Conservation (phyloP, 2,113 vertebrate species). For the Petromus typicus region DNA sequence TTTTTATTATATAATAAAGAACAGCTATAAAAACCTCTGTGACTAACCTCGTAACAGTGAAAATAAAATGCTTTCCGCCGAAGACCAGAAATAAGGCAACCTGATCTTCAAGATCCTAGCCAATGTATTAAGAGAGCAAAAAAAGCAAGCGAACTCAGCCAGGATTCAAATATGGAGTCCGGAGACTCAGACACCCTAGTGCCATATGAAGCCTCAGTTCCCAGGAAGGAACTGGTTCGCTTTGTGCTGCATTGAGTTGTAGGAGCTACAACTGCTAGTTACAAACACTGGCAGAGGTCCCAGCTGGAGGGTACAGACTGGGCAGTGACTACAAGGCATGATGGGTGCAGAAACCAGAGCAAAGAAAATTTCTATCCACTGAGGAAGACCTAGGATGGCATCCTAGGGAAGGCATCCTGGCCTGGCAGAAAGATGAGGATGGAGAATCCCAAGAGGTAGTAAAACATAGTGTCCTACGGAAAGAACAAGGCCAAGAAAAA, state of each 20-base stretch:
- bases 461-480: not conserved
- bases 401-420: not conserved
- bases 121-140: not conserved
- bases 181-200: not conserved
- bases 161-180: not conserved
- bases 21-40: not conserved
- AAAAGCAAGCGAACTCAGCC: not conserved
- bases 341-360: too few species aligned
- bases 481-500: not conserved
- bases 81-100: not conserved
- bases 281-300: not conserved
- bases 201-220: not conserved
- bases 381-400: not conserved
- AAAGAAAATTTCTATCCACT: not conserved
- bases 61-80: not conserved
- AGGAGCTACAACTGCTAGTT: not conserved
- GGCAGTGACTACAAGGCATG: not conserved
- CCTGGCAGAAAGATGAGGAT: not conserved
- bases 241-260: not conserved
- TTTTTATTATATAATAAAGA: not conserved
- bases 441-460: not conserved
- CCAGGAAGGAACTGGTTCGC: not conserved
- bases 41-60: not conserved
- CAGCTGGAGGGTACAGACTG: not conserved
- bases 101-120: not conserved